Conservation (phyloP, 2,888 invertebrate genomes). For the Drosophila yooni region DNA sequence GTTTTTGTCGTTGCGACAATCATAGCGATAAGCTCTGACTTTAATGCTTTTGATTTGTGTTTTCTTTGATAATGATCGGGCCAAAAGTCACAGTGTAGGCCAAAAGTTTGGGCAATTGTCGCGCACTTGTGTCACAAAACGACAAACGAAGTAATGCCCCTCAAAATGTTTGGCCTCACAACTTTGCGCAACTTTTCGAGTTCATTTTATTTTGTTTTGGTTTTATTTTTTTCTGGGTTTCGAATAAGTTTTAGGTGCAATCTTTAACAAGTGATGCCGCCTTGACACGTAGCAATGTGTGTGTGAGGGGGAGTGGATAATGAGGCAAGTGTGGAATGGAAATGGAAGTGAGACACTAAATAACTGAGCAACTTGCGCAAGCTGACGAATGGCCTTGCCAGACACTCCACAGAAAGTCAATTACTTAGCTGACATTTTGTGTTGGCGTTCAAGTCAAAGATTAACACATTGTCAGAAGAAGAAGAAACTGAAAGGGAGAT, state of each 20-base stretch:
- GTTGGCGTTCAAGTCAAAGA: slow-evolving; percentile 20
- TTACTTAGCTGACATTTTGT: slow-evolving; percentile 31
- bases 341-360: slow-evolving; percentile 47
- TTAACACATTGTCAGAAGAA: slow-evolving; percentile 1
- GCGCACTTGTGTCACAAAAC: slow-evolving; percentile 29
- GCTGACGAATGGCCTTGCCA: slow-evolving; percentile 42
- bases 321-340: slow-evolving; percentile 28
- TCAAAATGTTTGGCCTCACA: slow-evolving; percentile 49
- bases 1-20: slow-evolving; percentile 18
- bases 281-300: slow-evolving; percentile 63
- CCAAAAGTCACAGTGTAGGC: slow-evolving; percentile 32
- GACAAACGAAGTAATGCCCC: slow-evolving; percentile 20
- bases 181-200: slow-evolving; percentile 58
- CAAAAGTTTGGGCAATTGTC: slow-evolving; percentile 41
- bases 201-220: slow-evolving; percentile 3
- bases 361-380: slow-evolving; percentile 48
- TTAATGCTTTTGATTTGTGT: slow-evolving; percentile 34
- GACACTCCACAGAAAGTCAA: slow-evolving; percentile 19
- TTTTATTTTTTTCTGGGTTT: slow-evolving; percentile 1
- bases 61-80: slow-evolving; percentile 36
- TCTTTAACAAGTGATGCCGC: slow-evolving; percentile 52
- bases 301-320: slow-evolving; percentile 25
- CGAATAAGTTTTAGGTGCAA: slow-evolving; percentile 48
- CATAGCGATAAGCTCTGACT: slow-evolving; percentile 5
- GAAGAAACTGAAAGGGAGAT: not conserved